Percentiles rank a stretch among this genome's conserved stretches.
Evolutionary conservation across 2,888 invertebrate species (phyloP).

Genomic region (Cheilosia pagana): DNA sequence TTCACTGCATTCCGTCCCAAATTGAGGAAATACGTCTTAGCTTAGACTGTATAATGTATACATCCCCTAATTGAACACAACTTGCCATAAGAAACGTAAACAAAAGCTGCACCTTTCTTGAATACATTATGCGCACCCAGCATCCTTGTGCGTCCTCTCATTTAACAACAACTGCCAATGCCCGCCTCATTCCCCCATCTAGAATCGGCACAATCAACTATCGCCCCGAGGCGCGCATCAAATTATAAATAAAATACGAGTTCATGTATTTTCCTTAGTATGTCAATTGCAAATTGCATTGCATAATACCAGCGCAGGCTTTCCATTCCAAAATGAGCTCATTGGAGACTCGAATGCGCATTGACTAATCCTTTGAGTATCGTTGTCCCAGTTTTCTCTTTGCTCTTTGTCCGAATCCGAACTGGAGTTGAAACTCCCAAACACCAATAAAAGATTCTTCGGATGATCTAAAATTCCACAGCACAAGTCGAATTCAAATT

Average conservation of each 20-base stretch:
- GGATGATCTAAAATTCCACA: slow-evolving; percentile 64
- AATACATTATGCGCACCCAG: background rate
- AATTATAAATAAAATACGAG: background rate
- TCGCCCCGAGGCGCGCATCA: background rate
- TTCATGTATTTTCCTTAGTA: slow-evolving; percentile 17
- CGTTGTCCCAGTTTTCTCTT: slow-evolving; percentile 34
- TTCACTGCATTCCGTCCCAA: too few relatives aligned
- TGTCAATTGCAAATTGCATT: slow-evolving; percentile 34
- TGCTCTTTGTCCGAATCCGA: background rate
- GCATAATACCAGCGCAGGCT: slow-evolving; percentile 28
- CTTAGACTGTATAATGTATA: too few relatives aligned
- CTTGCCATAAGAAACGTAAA: too few relatives aligned
- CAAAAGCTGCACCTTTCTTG: too few relatives aligned
- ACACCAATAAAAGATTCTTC: slow-evolving; percentile 68
- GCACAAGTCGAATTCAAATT: slow-evolving; percentile 60
- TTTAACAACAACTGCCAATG: background rate
- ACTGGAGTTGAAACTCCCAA: slow-evolving; percentile 52
- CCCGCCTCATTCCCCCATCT: background rate
- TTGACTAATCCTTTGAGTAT: slow-evolving; percentile 59
- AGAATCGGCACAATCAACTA: background rate
- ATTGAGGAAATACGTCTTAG: too few relatives aligned
- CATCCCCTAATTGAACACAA: too few relatives aligned
- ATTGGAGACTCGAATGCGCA: slow-evolving; percentile 22
- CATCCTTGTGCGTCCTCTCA: background rate
- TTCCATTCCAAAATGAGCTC: slow-evolving; percentile 34